Evolutionary conservation across 2,888 invertebrate species (phyloP).

Genomic region (Acleris holmiana): DNA sequence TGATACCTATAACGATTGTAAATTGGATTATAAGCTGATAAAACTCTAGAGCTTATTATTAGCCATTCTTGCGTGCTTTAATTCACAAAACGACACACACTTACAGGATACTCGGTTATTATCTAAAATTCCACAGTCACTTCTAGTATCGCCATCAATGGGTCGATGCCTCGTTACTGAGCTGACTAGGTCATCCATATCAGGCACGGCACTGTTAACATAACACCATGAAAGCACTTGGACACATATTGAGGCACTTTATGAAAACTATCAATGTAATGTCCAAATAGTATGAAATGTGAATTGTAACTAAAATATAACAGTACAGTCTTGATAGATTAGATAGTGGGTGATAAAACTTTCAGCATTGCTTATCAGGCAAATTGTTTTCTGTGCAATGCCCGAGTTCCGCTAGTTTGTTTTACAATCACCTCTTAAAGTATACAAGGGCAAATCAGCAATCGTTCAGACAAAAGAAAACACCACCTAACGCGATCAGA

Average conservation of each 20-base stretch:
- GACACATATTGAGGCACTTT: conserved; percentile 46
- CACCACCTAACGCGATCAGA: neutral
- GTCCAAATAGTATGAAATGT: conserved; percentile 60
- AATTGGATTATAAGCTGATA: conserved; percentile 32
- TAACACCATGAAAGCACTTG: conserved; percentile 46
- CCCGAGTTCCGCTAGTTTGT: conserved; percentile 36
- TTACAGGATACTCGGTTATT: conserved; percentile 58
- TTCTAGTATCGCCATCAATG: conserved; percentile 74
- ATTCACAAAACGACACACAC: conserved; percentile 47
- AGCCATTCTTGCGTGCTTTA: conserved; percentile 27
- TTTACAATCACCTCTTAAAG: conserved; percentile 45
- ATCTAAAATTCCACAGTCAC: conserved; percentile 71
- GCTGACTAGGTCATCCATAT: conserved; percentile 66
- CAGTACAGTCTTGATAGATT: conserved; percentile 62
- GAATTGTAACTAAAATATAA: conserved; percentile 76
- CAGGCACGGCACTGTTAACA: conserved; percentile 42
- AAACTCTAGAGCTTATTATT: conserved; percentile 32
- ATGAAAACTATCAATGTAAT: conserved; percentile 47
- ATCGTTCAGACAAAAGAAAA: conserved; percentile 20
- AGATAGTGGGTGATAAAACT: conserved; percentile 72
- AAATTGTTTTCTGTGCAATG: conserved; percentile 59
- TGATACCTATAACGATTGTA: conserved; percentile 14
- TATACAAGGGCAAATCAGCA: conserved; percentile 44
- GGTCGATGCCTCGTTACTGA: conserved; percentile 64
- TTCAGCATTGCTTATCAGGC: conserved; percentile 56